Evolutionary conservation across 2,888 invertebrate genomes (phyloP).

Genomic region (Pachydiplax longipennis): DNA sequence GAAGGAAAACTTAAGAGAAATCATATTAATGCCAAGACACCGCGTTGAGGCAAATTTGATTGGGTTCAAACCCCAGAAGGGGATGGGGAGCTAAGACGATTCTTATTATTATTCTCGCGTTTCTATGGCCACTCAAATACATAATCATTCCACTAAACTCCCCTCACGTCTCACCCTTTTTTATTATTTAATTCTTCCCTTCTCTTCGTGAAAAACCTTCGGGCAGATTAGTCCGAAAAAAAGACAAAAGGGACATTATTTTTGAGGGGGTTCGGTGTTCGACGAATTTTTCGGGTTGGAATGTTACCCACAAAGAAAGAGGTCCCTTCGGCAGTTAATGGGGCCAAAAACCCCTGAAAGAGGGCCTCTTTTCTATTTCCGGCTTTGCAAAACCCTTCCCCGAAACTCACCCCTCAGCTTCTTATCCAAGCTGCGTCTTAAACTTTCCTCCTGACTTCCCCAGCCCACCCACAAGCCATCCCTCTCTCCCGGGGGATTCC

Average conservation of each 20-base stretch:
- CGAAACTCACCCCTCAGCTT: background rate
- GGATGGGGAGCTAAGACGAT: background rate
- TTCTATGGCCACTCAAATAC: background rate
- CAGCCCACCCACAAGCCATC: conserved; percentile 28
- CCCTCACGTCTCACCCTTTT: no score
- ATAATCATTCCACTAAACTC: background rate
- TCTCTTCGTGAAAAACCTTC: no score
- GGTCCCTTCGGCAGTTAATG: background rate
- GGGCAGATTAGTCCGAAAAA: background rate
- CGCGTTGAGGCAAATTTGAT: background rate
- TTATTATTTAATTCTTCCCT: no score
- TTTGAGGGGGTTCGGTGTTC: background rate
- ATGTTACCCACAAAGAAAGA: background rate
- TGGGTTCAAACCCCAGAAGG: background rate
- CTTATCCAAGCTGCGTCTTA: background rate
- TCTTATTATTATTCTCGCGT: background rate
- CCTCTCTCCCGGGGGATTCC: conserved; percentile 34
- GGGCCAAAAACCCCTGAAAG: background rate
- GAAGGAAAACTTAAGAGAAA: no score
- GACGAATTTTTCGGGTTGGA: background rate
- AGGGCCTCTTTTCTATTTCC: background rate
- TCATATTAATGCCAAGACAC: no score
- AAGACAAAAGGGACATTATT: background rate
- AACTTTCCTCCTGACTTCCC: conserved; percentile 16
- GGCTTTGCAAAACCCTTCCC: conserved; percentile 16